These are phyloP conservation scores for Melanchra persicariae DNA, from an alignment of 2,888 invertebrate genomes.

Conservation along the genomic window DNA sequence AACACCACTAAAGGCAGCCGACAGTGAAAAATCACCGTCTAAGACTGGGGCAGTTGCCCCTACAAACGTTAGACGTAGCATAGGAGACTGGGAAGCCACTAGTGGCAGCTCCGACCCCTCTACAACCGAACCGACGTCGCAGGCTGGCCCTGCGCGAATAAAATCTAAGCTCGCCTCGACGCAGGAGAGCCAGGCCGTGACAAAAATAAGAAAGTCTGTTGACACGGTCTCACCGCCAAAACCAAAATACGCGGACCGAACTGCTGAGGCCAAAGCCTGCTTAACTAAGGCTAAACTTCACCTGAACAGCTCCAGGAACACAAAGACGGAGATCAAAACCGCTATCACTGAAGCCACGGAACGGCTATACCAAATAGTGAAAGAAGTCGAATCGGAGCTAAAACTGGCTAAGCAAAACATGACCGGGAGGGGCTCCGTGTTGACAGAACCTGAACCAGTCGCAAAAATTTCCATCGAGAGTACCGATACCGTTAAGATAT, in stretches of 20 bases:
- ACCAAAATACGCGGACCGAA: background rate
- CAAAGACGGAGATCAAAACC: too few species aligned
- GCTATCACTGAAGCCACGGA: too few species aligned
- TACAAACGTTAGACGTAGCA: too few species aligned
- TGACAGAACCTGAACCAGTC: background rate
- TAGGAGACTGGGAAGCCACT: background rate
- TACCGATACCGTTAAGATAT: accelerated
- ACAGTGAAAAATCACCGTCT: too few species aligned
- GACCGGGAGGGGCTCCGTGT: background rate
- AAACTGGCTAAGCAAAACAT: background rate
- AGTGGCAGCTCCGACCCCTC: too few species aligned
- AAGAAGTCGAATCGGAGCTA: background rate
- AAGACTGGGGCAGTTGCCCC: background rate
- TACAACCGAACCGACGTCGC: too few species aligned
- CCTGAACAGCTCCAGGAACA: too few species aligned
- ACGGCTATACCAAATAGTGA: background rate
- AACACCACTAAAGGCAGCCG: too few species aligned
- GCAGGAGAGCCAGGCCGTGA: background rate
- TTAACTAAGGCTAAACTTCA: too few species aligned
- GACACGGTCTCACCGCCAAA: background rate
- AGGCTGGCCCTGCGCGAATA: too few species aligned
- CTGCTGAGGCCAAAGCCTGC: background rate
- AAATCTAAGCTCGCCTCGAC: too few species aligned
- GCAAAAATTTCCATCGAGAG: background rate
- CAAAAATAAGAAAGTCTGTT: background rate